Evolutionary conservation across 2,888 invertebrate species (phyloP).

Genomic region (Drosophila histrio): DNA sequence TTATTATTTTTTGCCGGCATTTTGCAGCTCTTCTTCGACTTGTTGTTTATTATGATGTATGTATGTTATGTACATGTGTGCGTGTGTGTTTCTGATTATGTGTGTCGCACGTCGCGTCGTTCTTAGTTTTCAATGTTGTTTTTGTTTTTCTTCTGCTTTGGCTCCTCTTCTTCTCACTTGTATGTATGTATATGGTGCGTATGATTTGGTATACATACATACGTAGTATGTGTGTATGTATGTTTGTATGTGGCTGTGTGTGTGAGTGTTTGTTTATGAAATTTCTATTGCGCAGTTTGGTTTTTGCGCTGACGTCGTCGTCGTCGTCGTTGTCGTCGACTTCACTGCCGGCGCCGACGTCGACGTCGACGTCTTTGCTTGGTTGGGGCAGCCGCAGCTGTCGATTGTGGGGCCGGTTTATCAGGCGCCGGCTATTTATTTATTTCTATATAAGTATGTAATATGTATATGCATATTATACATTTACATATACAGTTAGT

Average conservation of each 20-base stretch:
- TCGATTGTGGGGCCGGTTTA: conserved; percentile 68
- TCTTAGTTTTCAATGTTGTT: conserved; percentile 32
- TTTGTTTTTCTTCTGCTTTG: conserved; percentile 28
- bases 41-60: conserved; percentile 61
- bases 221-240: conserved; percentile 8
- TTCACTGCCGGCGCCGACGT: conserved; percentile 18
- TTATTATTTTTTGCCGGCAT: conserved; percentile 71
- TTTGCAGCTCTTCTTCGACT: conserved; percentile 47
- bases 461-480: background rate
- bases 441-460: conserved; percentile 16
- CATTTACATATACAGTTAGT: background rate
- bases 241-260: conserved; percentile 2
- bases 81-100: conserved; percentile 12
- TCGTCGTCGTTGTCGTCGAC: conserved; percentile 10
- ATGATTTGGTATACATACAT: conserved; percentile 4
- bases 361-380: conserved; percentile 8
- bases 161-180: conserved; percentile 40
- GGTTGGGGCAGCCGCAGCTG: conserved; percentile 53
- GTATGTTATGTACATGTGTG: background rate
- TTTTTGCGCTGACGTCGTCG: conserved; percentile 60
- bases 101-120: conserved; percentile 27
- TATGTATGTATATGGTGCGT: conserved; percentile 33
- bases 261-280: conserved; percentile 68
- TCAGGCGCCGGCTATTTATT: conserved; percentile 70
- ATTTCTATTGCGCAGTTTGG: conserved; percentile 78